A percentile compares a stretch with the other conserved stretches of the same genome.
Conservation (phyloP, 1,140 invertebrate genomes). For the Chironomus tepperi region DNA sequence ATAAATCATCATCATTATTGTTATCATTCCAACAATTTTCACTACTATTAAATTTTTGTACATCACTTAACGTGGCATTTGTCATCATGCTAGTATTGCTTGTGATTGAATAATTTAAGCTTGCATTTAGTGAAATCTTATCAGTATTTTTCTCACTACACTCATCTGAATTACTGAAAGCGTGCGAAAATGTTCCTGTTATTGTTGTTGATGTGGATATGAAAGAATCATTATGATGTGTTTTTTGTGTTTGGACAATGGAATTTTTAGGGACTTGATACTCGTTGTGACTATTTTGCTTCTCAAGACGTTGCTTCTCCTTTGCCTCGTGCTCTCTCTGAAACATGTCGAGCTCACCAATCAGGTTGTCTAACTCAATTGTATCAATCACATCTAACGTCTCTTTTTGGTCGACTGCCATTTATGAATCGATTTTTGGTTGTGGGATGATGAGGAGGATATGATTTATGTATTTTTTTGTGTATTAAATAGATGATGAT, state of each 20-base stretch:
- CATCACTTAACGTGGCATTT: background rate
- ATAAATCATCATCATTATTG: slow-evolving; percentile 18
- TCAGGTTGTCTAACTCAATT: slow-evolving; percentile 40
- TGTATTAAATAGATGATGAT: background rate
- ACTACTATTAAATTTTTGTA: slow-evolving; percentile 1
- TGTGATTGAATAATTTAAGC: slow-evolving; percentile 19
- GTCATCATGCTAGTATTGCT: slow-evolving; percentile 20
- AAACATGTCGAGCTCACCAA: slow-evolving; percentile 41
- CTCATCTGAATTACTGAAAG: slow-evolving; percentile 6
- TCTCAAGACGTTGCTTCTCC: slow-evolving; percentile 20
- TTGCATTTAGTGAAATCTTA: slow-evolving; percentile 16
- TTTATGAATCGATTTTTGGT: background rate
- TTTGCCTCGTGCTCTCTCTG: slow-evolving; percentile 41
- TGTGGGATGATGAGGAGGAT: background rate
- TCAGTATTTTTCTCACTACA: slow-evolving; percentile 15
- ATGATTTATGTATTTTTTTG: slow-evolving; percentile 18
- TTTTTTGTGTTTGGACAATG: background rate
- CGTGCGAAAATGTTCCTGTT: slow-evolving; percentile 16
- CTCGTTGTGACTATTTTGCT: background rate
- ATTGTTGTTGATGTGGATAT: slow-evolving; percentile 10
- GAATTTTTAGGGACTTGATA: background rate
- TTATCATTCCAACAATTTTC: slow-evolving; percentile 16
- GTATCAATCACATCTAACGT: slow-evolving; percentile 34
- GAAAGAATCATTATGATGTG: background rate
- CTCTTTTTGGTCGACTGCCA: background rate